Percentiles rank a stretch among this genome's conserved stretches.
phyloP scores from a whole-genome alignment of 2,888 invertebrate genomes.

The Macrophya annulata region DNA sequence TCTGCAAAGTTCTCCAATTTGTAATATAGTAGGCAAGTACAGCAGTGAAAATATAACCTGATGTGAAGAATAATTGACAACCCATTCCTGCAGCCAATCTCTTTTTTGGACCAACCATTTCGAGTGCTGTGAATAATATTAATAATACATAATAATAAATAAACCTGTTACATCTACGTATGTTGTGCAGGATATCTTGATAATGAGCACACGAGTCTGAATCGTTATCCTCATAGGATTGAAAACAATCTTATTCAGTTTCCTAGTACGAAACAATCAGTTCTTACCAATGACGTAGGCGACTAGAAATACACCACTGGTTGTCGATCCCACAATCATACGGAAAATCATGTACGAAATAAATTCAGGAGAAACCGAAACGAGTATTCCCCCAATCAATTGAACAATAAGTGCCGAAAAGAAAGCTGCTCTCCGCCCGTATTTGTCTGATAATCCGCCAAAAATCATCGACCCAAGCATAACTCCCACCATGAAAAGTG shows the following conservation, averaged over 20 bases:
- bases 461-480: conserved; percentile 87
- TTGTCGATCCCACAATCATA: conserved; percentile 86
- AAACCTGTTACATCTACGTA: not conserved
- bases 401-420: conserved; percentile 87
- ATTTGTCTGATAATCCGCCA: conserved; percentile 88
- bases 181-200: not conserved
- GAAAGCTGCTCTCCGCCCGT: conserved; percentile 87
- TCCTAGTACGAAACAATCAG: not conserved
- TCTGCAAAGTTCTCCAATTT: conserved; percentile 87
- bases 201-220: conserved; percentile 12
- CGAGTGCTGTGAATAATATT: conserved; percentile 80
- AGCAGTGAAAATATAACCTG: conserved; percentile 87
- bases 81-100: conserved; percentile 87
- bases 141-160: not conserved
- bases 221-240: conserved; percentile 4
- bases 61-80: conserved; percentile 88
- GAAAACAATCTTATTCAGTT: conserved; percentile 1
- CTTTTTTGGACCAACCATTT: conserved; percentile 88
- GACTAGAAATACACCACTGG: conserved; percentile 89
- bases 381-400: conserved; percentile 85
- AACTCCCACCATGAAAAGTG: conserved; percentile 88
- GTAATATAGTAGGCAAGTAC: conserved; percentile 85
- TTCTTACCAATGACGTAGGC: conserved; percentile 88
- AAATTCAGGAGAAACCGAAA: conserved; percentile 86
- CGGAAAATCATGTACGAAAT: conserved; percentile 85